Evolutionary conservation across 2,888 invertebrate species (phyloP), one percentile per base, ranked within the genome.

Genomic region (Hypena proboscidalis): DNA sequence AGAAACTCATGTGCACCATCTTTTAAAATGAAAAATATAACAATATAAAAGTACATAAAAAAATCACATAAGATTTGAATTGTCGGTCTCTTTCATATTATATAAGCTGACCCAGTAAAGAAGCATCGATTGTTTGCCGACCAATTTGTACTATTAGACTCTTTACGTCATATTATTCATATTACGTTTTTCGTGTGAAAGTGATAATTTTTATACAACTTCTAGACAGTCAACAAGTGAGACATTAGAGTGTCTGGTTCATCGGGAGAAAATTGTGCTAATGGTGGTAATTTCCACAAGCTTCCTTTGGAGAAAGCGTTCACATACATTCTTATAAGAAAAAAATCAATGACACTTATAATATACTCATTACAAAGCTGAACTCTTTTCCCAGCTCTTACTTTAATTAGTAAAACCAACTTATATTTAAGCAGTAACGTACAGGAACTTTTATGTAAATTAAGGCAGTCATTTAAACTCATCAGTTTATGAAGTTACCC

Each of bases 161-260:
- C 8, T 30, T 39, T 43, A 46, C 57, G 33, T 44, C 29, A 11
- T 25, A 40, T 37, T 44, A 49, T 35, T 33, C 37, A 40, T 38
- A 31, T 14, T 20, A 42, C 34, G 25, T 44, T 43, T 34, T 50
- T 47, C 29, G 36, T 49, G 56, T 49, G 53, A 53, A 58, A 60
- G 58, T 61, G 59, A 41, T 53, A 53, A 60, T 53, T 53, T 63
- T 60, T 38, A 59, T 59, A 38, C 39, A 44, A 36, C 40, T 25
- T 36, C 22, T 33, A 44, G 36, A 35, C 13, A 39, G 31, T 43
- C 46, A 55, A 48, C 37, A 31, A 6, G 8, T 14, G 20, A 11
- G 17, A 19, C 29, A 32, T 9, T 31, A 8, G 26, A 32, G 7
- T 11, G 29, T n/a, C 20, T 25, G 11, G n/a, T 22, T 26, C n/a